phyloP scores from a whole-genome alignment of 2,888 invertebrate species.

The Tinea trinotella region DNA sequence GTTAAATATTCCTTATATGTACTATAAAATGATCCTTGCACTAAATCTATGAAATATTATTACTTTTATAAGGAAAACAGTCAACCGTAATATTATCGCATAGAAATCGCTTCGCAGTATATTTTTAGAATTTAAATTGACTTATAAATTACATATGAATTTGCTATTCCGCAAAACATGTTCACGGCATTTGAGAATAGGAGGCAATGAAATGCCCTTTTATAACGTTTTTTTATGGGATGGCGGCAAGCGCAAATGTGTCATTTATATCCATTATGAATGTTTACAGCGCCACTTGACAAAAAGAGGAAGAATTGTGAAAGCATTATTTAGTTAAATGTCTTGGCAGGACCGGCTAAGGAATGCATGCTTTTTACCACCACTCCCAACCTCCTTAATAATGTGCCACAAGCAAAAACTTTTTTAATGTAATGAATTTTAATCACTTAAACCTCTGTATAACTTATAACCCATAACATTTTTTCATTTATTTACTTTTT shows the following conservation, averaged over 20 bases:
- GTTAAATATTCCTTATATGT: too few species aligned
- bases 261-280: slow-evolving; percentile 37
- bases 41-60: too few species aligned
- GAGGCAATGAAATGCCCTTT: slow-evolving; percentile 14
- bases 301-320: slow-evolving; percentile 32
- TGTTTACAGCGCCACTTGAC: slow-evolving; percentile 32
- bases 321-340: slow-evolving; percentile 26
- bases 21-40: too few species aligned
- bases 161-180: not conserved
- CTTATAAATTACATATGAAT: not conserved
- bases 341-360: slow-evolving; percentile 23
- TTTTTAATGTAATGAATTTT: slow-evolving; percentile 5
- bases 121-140: not conserved
- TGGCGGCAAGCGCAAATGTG: slow-evolving; percentile 42
- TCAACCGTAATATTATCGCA: too few species aligned
- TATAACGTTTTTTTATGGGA: slow-evolving; percentile 35
- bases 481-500: too few species aligned
- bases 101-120: too few species aligned
- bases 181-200: not conserved
- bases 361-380: slow-evolving; percentile 6
- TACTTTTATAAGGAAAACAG: too few species aligned
- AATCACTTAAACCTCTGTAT: too few species aligned
- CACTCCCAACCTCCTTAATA: not conserved
- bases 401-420: slow-evolving; percentile 3
- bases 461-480: not conserved